Evolutionary conservation across 2,113 vertebrate genomes (phyloP).

Genomic region (Lagopus muta): DNA sequence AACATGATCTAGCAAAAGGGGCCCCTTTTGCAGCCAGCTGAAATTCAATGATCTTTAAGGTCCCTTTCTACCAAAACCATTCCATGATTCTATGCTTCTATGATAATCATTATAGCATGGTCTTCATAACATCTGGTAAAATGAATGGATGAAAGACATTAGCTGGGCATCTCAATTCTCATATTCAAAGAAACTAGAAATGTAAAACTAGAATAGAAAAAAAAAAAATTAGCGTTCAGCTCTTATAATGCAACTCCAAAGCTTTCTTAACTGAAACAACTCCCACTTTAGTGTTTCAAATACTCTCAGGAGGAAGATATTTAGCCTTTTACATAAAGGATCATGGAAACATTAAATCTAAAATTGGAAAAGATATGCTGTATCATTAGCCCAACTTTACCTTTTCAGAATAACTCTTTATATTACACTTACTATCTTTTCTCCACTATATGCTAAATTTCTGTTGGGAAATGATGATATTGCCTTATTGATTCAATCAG

Average conservation of each 20-base stretch:
- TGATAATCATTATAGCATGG: background rate
- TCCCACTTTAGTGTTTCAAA: background rate
- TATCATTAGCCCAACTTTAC: background rate
- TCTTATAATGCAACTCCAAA: background rate
- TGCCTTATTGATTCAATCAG: background rate
- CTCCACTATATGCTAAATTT: background rate
- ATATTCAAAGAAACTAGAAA: background rate
- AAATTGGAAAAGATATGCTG: background rate
- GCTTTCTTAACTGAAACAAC: background rate
- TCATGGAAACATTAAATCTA: background rate
- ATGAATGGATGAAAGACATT: background rate
- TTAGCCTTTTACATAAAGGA: background rate
- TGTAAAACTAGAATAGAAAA: background rate
- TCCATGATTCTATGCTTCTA: background rate
- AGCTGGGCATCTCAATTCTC: background rate
- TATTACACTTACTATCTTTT: background rate
- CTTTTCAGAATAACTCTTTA: background rate
- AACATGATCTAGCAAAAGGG: background rate
- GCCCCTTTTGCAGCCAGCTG: background rate
- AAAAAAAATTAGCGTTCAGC: background rate
- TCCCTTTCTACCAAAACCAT: background rate
- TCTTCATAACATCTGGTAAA: background rate
- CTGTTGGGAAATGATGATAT: background rate
- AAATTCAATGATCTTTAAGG: background rate
- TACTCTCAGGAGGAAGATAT: background rate